A percentile compares a stretch with the other conserved stretches of the same genome.
Evolutionary conservation across 2,113 vertebrate species (phyloP).

Genomic region (Papio anubis): DNA sequence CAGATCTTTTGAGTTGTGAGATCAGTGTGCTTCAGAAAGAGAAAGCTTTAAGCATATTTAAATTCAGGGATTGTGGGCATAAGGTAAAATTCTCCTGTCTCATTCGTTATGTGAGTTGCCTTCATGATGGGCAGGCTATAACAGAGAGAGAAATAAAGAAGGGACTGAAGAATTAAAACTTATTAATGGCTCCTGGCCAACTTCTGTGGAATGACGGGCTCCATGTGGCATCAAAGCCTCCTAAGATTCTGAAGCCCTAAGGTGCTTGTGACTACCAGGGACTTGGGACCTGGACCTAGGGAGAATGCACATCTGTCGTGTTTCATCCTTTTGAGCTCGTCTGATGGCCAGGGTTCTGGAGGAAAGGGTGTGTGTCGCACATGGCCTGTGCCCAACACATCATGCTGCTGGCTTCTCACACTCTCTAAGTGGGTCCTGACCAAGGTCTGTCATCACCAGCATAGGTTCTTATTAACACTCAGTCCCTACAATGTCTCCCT

Average conservation of each 20-base stretch:
- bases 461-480: not conserved
- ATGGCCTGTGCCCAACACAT: not conserved
- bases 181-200: not conserved
- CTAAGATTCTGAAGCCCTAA: not conserved
- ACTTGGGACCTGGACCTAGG: not conserved
- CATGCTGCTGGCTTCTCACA: not conserved
- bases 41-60: not conserved
- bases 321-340: not conserved
- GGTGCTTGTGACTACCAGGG: not conserved
- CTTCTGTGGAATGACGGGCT: not conserved
- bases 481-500: not conserved
- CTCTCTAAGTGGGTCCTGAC: not conserved
- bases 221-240: not conserved
- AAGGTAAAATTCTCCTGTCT: not conserved
- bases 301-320: not conserved
- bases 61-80: not conserved
- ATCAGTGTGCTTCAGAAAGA: not conserved
- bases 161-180: no score
- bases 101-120: not conserved
- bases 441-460: not conserved
- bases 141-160: not conserved
- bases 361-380: no score
- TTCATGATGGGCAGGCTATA: not conserved
- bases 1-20: not conserved
- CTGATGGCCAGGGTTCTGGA: not conserved